These are phyloP conservation scores for Ceryle rudis DNA, from an alignment of 2,797 vertebrate species.

Conservation along the genomic window DNA sequence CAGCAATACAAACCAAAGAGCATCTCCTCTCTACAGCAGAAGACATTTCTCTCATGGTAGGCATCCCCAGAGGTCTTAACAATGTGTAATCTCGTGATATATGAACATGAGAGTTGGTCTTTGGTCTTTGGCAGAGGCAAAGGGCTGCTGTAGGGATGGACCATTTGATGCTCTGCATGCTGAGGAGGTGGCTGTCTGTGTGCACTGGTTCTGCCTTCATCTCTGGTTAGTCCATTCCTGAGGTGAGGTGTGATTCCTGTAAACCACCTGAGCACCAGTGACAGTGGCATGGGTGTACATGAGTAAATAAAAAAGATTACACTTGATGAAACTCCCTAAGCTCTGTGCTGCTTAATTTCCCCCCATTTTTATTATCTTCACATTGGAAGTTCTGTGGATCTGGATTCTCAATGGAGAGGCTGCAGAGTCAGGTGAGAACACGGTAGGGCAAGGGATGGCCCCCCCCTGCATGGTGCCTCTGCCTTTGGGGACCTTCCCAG, in stretches of 20 bases:
- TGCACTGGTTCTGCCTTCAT: accelerated
- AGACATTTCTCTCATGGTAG: neutral
- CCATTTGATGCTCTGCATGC: accelerated
- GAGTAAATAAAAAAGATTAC: neutral
- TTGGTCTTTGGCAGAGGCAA: neutral
- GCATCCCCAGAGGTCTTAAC: neutral
- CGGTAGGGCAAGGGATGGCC: neutral
- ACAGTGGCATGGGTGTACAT: accelerated
- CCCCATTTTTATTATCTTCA: neutral
- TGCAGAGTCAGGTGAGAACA: accelerated
- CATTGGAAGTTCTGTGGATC: neutral
- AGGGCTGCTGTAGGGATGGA: accelerated
- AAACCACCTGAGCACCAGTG: neutral
- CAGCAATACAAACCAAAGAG: neutral
- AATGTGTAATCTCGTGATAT: accelerated
- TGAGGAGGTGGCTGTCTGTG: neutral
- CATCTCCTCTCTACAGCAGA: neutral
- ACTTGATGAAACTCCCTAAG: neutral
- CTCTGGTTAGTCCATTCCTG: neutral
- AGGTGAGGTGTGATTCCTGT: neutral
- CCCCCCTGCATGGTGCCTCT: neutral
- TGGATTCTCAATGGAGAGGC: neutral
- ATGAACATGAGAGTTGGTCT: neutral
- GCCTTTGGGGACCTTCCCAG: neutral
- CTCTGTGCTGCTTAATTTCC: neutral